phyloP scores from a whole-genome alignment of 2,113 vertebrate genomes.

The Coracopsis vasa region DNA sequence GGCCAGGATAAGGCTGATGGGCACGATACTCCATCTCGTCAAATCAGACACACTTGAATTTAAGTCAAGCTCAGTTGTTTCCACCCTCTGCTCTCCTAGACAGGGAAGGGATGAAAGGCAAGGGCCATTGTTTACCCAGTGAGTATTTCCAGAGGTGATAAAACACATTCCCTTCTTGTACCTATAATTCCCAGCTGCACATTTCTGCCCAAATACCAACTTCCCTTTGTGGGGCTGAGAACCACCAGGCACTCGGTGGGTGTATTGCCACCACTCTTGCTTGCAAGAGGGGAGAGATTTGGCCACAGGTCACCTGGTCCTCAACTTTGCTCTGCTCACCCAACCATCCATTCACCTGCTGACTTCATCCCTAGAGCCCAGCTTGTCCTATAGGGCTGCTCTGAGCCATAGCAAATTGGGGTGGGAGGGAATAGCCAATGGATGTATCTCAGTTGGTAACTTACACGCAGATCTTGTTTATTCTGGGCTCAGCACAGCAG shows the following conservation, averaged over 20 bases:
- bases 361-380: background rate
- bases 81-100: background rate
- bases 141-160: background rate
- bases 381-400: fast-evolving
- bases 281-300: background rate
- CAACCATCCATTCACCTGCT: fast-evolving
- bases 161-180: background rate
- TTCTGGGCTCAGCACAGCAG: background rate
- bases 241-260: background rate
- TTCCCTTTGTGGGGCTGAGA: background rate
- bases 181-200: background rate
- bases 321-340: background rate
- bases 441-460: background rate
- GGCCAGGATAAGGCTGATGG: background rate
- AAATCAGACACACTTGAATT: background rate
- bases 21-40: background rate
- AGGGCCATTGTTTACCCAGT: background rate
- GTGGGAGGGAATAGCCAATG: background rate
- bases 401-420: background rate
- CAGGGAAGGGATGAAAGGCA: background rate
- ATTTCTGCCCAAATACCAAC: background rate
- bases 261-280: background rate
- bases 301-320: background rate
- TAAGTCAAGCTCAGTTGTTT: background rate
- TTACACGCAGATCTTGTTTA: background rate